A percentile compares a stretch with the other conserved stretches of the same genome.
Evolutionary conservation across 2,888 invertebrate genomes (phyloP).

Genomic region (Drosophila paranaensis): DNA sequence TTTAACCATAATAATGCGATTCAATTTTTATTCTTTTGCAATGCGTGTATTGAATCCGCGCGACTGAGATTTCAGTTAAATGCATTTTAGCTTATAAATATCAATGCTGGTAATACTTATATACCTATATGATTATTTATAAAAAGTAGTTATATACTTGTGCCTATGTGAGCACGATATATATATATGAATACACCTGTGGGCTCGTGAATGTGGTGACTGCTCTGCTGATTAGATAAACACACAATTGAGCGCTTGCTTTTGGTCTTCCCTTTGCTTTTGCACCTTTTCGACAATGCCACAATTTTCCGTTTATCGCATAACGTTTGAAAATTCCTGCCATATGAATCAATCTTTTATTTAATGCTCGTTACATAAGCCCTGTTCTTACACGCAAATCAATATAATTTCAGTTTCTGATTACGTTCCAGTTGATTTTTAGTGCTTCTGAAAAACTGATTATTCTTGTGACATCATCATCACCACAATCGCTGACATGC

Average conservation of each 20-base stretch:
- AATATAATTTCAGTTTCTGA: conserved; percentile 49
- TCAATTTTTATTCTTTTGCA: neutral
- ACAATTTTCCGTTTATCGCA: conserved; percentile 55
- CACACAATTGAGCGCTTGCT: conserved; percentile 39
- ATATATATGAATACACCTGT: conserved; percentile 33
- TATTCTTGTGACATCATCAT: conserved; percentile 67
- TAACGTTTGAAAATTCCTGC: conserved; percentile 63
- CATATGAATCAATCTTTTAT: conserved; percentile 67
- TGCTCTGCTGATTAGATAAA: conserved; percentile 65
- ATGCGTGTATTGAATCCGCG: conserved; percentile 3
- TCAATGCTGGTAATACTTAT: neutral
- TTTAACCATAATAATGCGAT: conserved; percentile 59
- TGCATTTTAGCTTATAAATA: conserved; percentile 15
- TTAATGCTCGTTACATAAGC: conserved; percentile 64
- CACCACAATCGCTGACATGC: conserved; percentile 22
- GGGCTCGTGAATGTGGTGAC: conserved; percentile 30
- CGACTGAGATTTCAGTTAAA: conserved; percentile 15
- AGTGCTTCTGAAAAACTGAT: conserved; percentile 18
- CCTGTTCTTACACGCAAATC: conserved; percentile 27
- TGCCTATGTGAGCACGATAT: neutral
- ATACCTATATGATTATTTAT: conserved; percentile 8
- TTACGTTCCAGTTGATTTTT: conserved; percentile 23
- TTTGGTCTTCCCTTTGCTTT: conserved; percentile 56
- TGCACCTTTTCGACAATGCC: conserved; percentile 51
- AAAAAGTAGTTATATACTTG: neutral